phyloP scores from a whole-genome alignment of 2,888 invertebrate genomes.

The Pristionchus japonicus region DNA sequence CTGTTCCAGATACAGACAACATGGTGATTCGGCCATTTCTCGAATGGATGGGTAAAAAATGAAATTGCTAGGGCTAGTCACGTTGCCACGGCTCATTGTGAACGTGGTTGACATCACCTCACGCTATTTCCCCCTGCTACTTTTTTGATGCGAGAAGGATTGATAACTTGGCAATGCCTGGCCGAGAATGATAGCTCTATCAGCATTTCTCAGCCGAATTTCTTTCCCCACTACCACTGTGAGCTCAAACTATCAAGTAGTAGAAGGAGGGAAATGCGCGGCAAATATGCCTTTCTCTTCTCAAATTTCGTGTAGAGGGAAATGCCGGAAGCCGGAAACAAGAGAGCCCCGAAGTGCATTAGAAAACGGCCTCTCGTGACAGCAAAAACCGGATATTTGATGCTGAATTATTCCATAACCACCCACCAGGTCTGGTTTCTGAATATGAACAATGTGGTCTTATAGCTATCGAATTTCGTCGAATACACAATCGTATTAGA shows the following conservation, averaged over 20 bases:
- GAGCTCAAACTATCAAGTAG: neutral
- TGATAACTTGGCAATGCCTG: no score
- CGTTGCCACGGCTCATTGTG: no score
- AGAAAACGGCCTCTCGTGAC: neutral
- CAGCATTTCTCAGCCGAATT: no score
- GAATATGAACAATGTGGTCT: neutral
- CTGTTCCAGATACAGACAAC: no score
- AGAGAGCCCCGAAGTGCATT: neutral
- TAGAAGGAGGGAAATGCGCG: neutral
- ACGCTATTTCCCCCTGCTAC: no score
- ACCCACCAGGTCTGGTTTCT: neutral
- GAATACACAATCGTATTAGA: neutral
- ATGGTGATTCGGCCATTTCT: no score
- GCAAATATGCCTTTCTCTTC: neutral
- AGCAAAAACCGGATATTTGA: neutral
- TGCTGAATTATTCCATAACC: constrained; percentile 3
- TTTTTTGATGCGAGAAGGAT: no score
- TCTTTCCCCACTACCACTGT: no score
- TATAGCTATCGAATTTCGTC: neutral
- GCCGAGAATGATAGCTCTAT: no score
- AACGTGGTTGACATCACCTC: no score
- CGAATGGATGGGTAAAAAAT: neutral
- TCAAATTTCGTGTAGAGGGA: neutral
- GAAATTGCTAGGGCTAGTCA: no score
- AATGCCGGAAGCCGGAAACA: constrained; percentile 5